Base-by-base conservation (phyloP, 2,113 vertebrate species). In the Entomyzon cyanotis region DNA sequence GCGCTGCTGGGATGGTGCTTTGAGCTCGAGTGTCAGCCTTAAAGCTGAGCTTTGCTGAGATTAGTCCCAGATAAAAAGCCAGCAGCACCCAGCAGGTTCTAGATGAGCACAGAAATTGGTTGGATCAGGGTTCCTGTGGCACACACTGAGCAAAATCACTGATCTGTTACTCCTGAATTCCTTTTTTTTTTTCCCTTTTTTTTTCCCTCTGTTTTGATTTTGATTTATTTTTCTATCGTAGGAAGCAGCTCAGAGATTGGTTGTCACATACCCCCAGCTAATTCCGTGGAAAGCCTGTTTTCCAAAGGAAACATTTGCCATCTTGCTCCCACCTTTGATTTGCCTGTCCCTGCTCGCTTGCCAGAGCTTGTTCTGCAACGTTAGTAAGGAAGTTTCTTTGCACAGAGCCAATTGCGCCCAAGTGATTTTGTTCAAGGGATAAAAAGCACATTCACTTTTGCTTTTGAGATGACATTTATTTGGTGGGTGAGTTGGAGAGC, bases 281-380 rank as follows among this genome's bases (percentile, higher is more conserved):
- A 87, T 87, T 75, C 89, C 19, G 1, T 31, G 55, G 35, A 80
- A 81, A 96, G 15, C 24, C 73, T 75, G 16, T 64, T 93, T 93
- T 64, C 46, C 55, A 74, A 89, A 89, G 76, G 94, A 73, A 92
- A 75, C 25, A 24, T 89, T 94, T 89, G 64, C 85, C 90, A 53
- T 71, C 73, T 65, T 30, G 33, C 89, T 84, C 91, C 78, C 87
- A 83, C 68, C 92, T 93, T 47, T 75, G 79, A 60, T 93, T 88
- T 81, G 21, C 88, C 93, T 52, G 62, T 69, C 71, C 83, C 92
- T 71, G 56, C 83, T 81, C 15, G 1, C 71, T 87, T 56, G 73
- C 85, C 82, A 94, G 93, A 67, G 83, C 63, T 86, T 60, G 56
- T 60, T 87, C 37, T 64, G 44, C 16, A 0, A 3, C 0, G 0